phyloP scores from a whole-genome alignment of 2,888 invertebrate genomes.

The Tetragonisca angustula region DNA sequence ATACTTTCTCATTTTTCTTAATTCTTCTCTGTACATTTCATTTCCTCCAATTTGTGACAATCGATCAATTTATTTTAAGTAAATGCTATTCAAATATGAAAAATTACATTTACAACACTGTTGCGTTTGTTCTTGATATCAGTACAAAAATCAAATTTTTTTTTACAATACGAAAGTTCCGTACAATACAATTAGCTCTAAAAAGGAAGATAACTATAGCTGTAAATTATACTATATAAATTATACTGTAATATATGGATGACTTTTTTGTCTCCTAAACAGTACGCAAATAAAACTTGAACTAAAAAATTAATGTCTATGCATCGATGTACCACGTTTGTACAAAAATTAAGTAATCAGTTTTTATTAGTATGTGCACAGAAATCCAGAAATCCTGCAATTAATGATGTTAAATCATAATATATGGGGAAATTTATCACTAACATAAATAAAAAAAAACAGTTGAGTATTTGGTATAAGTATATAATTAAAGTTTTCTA shows the following conservation, averaged over 20 bases:
- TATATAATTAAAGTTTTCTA: conserved; percentile 20
- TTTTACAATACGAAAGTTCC: conserved; percentile 1
- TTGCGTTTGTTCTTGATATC: background rate
- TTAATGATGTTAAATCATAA: background rate
- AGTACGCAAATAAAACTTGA: conserved; percentile 5
- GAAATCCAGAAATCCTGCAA: background rate
- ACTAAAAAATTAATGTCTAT: conserved; percentile 1
- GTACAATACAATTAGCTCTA: background rate
- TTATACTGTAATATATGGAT: background rate
- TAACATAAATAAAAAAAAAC: conserved; percentile 32
- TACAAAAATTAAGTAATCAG: conserved; percentile 20
- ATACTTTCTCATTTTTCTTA: conserved; percentile 9
- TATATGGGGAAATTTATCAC: background rate
- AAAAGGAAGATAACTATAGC: background rate
- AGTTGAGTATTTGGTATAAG: conserved; percentile 44
- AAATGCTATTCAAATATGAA: background rate
- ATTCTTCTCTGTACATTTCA: background rate
- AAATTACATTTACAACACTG: background rate
- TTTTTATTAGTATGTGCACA: background rate
- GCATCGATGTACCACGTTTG: background rate
- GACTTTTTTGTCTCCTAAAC: background rate
- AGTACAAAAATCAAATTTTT: background rate
- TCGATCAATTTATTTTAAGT: background rate
- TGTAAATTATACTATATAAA: conserved; percentile 1
- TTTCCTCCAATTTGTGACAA: background rate